Conservation (phyloP, 2,888 invertebrate species). For the Shargacucullia verbasci region DNA sequence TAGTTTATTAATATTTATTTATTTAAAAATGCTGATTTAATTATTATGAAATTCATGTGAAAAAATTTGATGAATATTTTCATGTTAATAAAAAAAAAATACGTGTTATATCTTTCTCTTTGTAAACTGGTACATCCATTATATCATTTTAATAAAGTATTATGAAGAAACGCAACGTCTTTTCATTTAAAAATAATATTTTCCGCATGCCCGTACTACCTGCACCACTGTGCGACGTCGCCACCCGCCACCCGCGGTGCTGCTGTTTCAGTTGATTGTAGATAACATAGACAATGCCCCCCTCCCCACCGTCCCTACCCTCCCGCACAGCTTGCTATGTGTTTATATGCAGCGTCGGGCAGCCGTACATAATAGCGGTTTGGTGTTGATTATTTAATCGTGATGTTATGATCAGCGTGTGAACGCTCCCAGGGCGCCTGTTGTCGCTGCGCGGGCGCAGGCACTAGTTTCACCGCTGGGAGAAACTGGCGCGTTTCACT, state of each 20-base stretch:
- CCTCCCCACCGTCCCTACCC: not conserved
- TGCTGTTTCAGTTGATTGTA: constrained; percentile 27
- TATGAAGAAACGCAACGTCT: too few relatives aligned
- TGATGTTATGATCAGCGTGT: constrained; percentile 43
- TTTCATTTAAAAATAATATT: too few relatives aligned
- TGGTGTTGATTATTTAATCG: constrained; percentile 45
- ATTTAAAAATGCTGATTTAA: too few relatives aligned
- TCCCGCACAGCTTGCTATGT: not conserved
- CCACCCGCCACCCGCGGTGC: not conserved
- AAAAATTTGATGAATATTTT: too few relatives aligned
- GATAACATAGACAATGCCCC: constrained; percentile 45
- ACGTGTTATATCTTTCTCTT: too few relatives aligned
- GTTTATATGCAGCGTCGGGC: constrained; percentile 8
- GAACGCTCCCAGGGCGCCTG: constrained; percentile 36
- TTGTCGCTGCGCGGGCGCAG: constrained; percentile 3
- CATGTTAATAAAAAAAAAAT: too few relatives aligned
- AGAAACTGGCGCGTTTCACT: constrained; percentile 41
- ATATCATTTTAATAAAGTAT: too few relatives aligned
- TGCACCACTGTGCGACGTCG: not conserved
- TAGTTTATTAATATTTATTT: too few relatives aligned
- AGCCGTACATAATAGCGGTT: constrained; percentile 17
- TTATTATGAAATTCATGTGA: too few relatives aligned
- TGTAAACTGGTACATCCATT: too few relatives aligned
- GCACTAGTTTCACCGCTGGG: constrained; percentile 32
- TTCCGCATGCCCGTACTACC: too few relatives aligned